A percentile compares a stretch with the other conserved stretches of the same genome.
Evolutionary conservation across 2,888 invertebrate species (phyloP).

Genomic region (Alloplasta piceator): DNA sequence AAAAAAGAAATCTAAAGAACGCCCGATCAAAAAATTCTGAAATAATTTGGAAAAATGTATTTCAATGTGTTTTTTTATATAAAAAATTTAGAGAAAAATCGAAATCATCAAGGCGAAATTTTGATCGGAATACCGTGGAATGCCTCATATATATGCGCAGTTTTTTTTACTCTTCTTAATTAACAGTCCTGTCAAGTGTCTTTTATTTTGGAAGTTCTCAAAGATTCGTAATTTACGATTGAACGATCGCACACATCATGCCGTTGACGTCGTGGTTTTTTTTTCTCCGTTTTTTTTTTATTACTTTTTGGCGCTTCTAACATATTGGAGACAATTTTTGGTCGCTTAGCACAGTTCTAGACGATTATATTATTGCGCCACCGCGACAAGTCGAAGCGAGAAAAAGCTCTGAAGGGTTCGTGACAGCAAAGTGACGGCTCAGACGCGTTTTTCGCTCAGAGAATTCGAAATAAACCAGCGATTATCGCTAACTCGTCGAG

Average conservation of each 20-base stretch:
- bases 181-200: neutral
- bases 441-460: no score
- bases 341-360: neutral
- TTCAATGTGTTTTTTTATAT: no score
- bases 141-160: neutral
- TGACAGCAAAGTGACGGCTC: constrained; percentile 4
- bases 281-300: neutral
- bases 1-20: no score
- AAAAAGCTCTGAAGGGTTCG: constrained; percentile 20
- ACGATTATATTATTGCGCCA: constrained; percentile 15
- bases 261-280: constrained; percentile 15
- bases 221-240: constrained; percentile 42
- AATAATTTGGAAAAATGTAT: no score
- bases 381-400: neutral
- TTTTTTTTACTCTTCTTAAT: constrained; percentile 24
- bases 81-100: no score
- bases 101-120: no score
- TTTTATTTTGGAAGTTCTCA: neutral
- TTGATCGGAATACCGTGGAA: no score
- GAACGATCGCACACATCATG: neutral
- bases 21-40: no score
- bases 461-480: constrained; percentile 27
- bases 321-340: constrained; percentile 9
- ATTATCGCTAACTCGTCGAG: no score
- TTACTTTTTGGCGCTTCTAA: constrained; percentile 4